Conservation (phyloP, 2,888 invertebrate species). For the Gymnosoma rotundatum region DNA sequence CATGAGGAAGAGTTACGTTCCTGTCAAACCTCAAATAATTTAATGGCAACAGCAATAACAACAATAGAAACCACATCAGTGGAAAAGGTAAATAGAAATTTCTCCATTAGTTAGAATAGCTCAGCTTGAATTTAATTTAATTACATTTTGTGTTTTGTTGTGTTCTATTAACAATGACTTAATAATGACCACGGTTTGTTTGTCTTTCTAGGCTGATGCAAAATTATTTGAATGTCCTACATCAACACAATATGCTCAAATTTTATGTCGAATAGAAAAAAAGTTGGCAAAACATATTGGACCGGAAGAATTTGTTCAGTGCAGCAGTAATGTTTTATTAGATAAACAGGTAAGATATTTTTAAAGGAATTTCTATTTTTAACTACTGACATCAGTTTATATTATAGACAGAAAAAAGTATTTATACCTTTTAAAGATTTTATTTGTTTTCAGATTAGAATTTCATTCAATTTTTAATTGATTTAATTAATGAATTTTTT, state of each 20-base stretch:
- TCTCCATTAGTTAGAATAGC: conserved; percentile 19
- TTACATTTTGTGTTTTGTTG: conserved; percentile 19
- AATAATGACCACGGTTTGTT: conserved; percentile 32
- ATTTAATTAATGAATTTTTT: too few relatives aligned
- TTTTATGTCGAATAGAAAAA: conserved; percentile 81
- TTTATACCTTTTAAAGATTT: too few relatives aligned
- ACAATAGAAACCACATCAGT: conserved; percentile 23
- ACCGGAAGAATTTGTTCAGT: conserved; percentile 82
- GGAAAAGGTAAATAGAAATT: conserved; percentile 77
- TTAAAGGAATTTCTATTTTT: not conserved
- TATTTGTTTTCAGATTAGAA: too few relatives aligned
- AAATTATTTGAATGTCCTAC: conserved; percentile 79
- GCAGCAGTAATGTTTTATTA: conserved; percentile 80
- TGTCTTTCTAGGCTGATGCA: conserved; percentile 68
- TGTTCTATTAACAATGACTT: not conserved
- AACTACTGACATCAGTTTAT: too few relatives aligned
- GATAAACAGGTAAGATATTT: conserved; percentile 79
- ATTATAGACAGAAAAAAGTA: too few relatives aligned
- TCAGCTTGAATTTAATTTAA: conserved; percentile 27
- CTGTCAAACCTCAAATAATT: conserved; percentile 78
- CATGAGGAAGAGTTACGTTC: conserved; percentile 82
- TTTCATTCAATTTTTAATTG: too few relatives aligned
- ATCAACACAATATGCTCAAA: conserved; percentile 82
- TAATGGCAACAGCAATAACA: conserved; percentile 17
- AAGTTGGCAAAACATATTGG: conserved; percentile 82